These are phyloP conservation scores for Maniola hyperantus DNA, from an alignment of 2,888 invertebrate genomes.

Conservation along the genomic window DNA sequence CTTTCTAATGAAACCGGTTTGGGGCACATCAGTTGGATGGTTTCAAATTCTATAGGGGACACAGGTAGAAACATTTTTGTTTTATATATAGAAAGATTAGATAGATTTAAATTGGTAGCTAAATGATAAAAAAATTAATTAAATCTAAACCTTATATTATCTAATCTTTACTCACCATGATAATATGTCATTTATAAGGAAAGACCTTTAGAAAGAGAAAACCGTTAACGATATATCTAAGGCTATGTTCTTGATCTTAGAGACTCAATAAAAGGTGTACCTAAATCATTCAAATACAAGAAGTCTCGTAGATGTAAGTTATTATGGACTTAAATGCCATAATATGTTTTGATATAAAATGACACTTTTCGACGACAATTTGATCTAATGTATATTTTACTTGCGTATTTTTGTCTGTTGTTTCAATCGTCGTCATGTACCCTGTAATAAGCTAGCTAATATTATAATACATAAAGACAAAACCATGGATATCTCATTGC, in stretches of 20 bases:
- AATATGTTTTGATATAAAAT: background rate
- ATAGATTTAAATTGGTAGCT: too few species aligned
- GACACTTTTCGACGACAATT: background rate
- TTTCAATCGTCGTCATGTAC: too few species aligned
- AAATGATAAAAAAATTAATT: background rate
- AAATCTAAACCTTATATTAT: background rate
- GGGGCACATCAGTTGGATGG: too few species aligned
- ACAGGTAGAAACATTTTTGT: too few species aligned
- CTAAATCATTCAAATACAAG: background rate
- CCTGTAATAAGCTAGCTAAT: too few species aligned
- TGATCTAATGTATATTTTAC: background rate
- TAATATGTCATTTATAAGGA: constrained; percentile 6
- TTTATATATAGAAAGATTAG: too few species aligned
- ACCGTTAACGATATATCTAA: background rate
- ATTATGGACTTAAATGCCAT: background rate
- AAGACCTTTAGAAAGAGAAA: constrained; percentile 14
- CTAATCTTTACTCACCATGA: constrained; percentile 13
- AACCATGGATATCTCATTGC: too few species aligned
- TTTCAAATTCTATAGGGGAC: too few species aligned
- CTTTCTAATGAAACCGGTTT: too few species aligned
- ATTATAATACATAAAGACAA: too few species aligned
- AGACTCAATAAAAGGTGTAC: constrained; percentile 13
- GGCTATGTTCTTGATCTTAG: constrained; percentile 5
- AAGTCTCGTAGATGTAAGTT: background rate
- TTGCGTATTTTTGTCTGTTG: background rate